Conservation (phyloP, 2,888 invertebrate species). For the Stictocephala bisonia region DNA sequence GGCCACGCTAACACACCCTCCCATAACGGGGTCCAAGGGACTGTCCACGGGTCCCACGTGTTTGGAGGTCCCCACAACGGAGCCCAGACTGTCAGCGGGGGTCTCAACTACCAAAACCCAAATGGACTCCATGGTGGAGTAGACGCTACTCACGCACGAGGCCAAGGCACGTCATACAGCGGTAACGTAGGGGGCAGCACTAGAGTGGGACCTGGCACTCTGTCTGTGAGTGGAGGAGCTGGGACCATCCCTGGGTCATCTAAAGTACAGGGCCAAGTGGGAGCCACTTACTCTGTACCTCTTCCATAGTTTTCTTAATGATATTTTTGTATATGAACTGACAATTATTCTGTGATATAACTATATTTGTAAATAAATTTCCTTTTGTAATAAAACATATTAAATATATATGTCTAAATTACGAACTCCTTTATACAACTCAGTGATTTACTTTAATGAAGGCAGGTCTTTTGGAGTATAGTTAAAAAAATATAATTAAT, state of each 20-base stretch:
- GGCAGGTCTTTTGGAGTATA: too few species aligned
- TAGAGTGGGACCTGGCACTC: not conserved
- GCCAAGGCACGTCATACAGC: not conserved
- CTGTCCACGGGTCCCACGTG: not conserved
- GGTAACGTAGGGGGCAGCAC: not conserved
- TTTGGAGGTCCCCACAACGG: not conserved
- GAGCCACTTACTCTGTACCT: conserved; percentile 1
- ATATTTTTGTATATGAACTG: too few species aligned
- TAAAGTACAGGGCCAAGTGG: not conserved
- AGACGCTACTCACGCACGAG: not conserved
- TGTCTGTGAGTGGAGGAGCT: conserved; percentile 1
- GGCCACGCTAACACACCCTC: too few species aligned
- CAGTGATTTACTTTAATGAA: too few species aligned
- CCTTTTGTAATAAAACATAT: too few species aligned
- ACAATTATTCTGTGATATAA: too few species aligned
- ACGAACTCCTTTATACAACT: too few species aligned
- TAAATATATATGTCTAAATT: too few species aligned
- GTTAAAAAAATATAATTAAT: too few species aligned
- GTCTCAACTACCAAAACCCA: not conserved
- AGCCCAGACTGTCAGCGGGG: conserved; percentile 3
- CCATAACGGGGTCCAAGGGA: too few species aligned
- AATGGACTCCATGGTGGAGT: not conserved
- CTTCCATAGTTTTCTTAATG: too few species aligned
- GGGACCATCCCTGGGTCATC: not conserved
- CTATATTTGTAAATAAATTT: too few species aligned